Evolutionary conservation across 2,113 vertebrate genomes (phyloP).

Genomic region (Dicerorhinus sumatrensis): DNA sequence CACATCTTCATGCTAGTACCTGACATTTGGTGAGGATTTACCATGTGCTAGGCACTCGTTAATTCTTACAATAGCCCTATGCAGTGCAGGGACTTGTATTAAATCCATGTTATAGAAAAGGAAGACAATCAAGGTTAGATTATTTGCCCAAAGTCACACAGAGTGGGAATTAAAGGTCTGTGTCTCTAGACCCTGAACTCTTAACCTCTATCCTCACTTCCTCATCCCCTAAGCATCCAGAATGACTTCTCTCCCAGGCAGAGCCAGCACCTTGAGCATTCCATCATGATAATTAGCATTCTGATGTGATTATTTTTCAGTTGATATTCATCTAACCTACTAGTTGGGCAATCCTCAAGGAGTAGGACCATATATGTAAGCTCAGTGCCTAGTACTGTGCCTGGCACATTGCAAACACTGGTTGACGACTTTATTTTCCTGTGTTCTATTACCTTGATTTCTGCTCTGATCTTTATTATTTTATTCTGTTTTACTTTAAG

Average conservation of each 20-base stretch:
- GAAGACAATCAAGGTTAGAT: not conserved
- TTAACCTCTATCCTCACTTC: not conserved
- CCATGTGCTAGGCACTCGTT: not conserved
- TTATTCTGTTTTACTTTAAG: not conserved
- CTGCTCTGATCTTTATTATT: not conserved
- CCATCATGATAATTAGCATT: not conserved
- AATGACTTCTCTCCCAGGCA: not conserved
- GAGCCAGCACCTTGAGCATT: not conserved
- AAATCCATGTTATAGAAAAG: not conserved
- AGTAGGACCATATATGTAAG: not conserved
- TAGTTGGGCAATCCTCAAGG: not conserved
- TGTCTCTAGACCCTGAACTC: not conserved
- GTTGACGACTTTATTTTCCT: not conserved
- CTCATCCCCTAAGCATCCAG: not conserved
- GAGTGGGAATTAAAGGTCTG: not conserved
- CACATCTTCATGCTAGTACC: not conserved
- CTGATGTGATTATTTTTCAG: constrained; percentile 1
- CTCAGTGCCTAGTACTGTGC: not conserved
- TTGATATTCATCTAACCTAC: not conserved
- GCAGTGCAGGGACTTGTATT: not conserved
- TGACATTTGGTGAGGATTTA: not conserved
- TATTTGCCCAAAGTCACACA: not conserved
- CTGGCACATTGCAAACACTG: not conserved
- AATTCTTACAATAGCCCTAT: not conserved
- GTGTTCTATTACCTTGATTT: not conserved